phyloP scores from a whole-genome alignment of 2,797 vertebrate genomes.

The Crax fasciolata region DNA sequence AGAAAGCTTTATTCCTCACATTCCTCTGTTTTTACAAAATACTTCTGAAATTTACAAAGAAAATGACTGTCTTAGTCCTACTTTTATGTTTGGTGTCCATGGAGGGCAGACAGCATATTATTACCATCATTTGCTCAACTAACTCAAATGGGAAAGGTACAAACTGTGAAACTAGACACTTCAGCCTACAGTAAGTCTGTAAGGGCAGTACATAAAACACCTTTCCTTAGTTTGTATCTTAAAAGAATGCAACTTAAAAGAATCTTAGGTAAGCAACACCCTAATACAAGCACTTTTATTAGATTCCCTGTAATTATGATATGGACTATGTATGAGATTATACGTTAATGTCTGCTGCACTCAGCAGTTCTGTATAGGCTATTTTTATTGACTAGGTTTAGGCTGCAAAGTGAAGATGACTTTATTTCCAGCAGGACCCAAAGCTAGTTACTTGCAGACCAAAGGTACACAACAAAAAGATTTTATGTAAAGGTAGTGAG shows the following conservation, averaged over 20 bases:
- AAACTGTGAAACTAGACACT: background rate
- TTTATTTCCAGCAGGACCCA: background rate
- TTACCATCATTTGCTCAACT: background rate
- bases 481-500: background rate
- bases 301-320: background rate
- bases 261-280: background rate
- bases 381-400: background rate
- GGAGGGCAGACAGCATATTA: background rate
- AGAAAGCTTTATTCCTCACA: background rate
- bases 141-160: background rate
- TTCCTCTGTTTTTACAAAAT: background rate
- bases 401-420: background rate
- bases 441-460: background rate
- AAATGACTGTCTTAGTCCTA: background rate
- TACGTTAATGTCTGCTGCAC: background rate
- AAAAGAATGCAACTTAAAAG: background rate
- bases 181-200: background rate
- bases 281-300: background rate
- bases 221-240: background rate
- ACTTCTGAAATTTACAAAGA: background rate
- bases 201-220: background rate
- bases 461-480: background rate
- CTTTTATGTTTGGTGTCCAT: background rate
- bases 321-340: background rate
- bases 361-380: background rate